Base-by-base conservation (phyloP, 2,113 vertebrate genomes). In the Variabilichromis moorii region DNA sequence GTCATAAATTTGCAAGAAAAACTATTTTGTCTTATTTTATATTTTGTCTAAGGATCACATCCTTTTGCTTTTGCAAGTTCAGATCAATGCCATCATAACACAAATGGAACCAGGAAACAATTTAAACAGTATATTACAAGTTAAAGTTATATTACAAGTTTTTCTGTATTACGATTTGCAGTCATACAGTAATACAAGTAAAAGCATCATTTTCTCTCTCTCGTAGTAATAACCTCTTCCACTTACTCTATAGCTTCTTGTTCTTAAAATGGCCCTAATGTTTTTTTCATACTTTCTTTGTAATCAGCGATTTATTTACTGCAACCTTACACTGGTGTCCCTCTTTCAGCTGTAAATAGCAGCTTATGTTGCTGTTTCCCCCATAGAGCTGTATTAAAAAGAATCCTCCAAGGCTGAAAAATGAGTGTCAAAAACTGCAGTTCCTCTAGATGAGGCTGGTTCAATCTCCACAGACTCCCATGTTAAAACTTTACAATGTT, bases 181-280 rank as follows among this genome's bases (percentile, higher is more conserved):
- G 61, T 37, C 63, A 71, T 40, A 14, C 5, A 40, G 11, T 40
- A 1, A 24, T 68, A 24, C 2, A 40, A 68, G 35, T 5, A 40
- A 68, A 40, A 71, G 7, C 0, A 40, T 8, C 2, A 9, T 40
- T 71, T 71, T 21, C 3, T 0, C 0, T 40, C n/a, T 68, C 35
- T 66, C 2, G 0, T 1, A 66, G 19, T 66, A 66, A 66, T 66
- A 13, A 66, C 33, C 31, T 66, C n/a, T 40, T 68, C 63, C 35
- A 42, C 19, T 40, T 24, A 6, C 33, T 40, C 33, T 71, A 0
- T 40, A 71, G 12, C n/a, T 42, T 14, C 66, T 42, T 68, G 11
- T 40, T 40, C 35, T 40, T 40, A 9, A 71, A 42, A 42, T 68
- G 63, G 35, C 63, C 0, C 0, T 5, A 68, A 68, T 68, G 33